Base-by-base conservation (phyloP, 2,888 invertebrate genomes). In the Polydrusus tereticollis region DNA sequence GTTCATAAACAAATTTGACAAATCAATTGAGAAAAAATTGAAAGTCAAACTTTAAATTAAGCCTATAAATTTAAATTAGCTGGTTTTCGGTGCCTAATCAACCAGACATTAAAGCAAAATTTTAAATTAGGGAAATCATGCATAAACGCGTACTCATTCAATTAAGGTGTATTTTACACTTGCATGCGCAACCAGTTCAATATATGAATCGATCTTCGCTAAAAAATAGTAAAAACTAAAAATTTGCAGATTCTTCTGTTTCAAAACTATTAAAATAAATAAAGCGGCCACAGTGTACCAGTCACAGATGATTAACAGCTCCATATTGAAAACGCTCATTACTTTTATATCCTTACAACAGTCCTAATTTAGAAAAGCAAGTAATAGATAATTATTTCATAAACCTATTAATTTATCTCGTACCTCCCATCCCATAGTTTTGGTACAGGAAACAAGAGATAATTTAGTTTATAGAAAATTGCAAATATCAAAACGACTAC, bases 391-490 rank as follows among this genome's bases (percentile, higher is more conserved):
- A 55, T 55, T 55, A 55, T 55, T 55, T 29, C 16, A 55, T 55
- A 14, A 55, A 55, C 8, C 29, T 14, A 55, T 55, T 55, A 21
- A 50, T 36, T 36, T 36, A 36, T 36, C 36, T 36, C 16, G 14
- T 55, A 14, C 4, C 14, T 55, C 16, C 29, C 29, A 55, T 55
- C 16, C 29, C 29, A 55, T 55, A 55, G 16, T 55, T 55, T 55
- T 55, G 29, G 52, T 12, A 29, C 52, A 55, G 52, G 52, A 55
- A 55, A 55, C 14, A 33, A 55, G 29, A 29, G 29, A 33, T 55
- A 29, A 55, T 29, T 55, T 29, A 18, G 52, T 55, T 55, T 55
- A 55, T 55, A 55, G 29, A 55, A 55, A 55, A 55, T 55, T 55
- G 52, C 29, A 55, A 55, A 55, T 55, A 55, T 16, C 26, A 55